Base-by-base conservation (phyloP, 2,113 vertebrate species). In the Dolichotis patagonum region DNA sequence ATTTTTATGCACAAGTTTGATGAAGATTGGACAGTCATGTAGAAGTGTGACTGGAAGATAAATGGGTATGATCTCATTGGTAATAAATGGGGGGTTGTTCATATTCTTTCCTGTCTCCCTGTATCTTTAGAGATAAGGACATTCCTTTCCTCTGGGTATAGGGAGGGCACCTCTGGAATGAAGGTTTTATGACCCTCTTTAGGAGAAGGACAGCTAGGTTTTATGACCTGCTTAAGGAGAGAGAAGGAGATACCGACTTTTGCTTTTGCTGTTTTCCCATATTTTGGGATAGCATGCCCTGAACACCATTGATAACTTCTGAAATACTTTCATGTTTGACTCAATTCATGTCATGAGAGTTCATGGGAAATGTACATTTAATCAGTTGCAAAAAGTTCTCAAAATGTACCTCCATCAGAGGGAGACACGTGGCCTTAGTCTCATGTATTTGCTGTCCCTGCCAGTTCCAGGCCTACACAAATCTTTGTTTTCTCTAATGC, bases 301-400 rank as follows among this genome's bases (percentile, higher is more conserved):
- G 60, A 81, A 56, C 32, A 30, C 69, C 26, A 63, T 63, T 46
- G 26, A 38, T 56, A 87, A 71, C 69, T 92, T 95, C 82, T 90
- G 19, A 60, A 90, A 41, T 20, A 73, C 41, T 46, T 92, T 82
- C 71, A 78, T 89, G 73, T 80, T 67, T 75, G 12, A 80, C 56
- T 54, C 86, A 92, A n/a, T 38, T 81, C 46, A 46, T 32, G 35
- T 65, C 77, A 32, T 62, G 81, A 88, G 91, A 95, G 96, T 87
- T 95, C 84, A 89, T 0, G 90, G 77, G 90, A 95, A 97, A 90
- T 71, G 20, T 77, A 96, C 56, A 89, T 91, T 95, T 91, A 91
- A 96, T 89, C n/a, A 35, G 67, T 20, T 92, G 20, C 38, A 90
- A 95, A 92, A 75, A 43, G 93, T 75, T 96, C 91, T 91, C 90